Conservation (phyloP, 2,797 vertebrate genomes). For the Darevskia nairensis region DNA sequence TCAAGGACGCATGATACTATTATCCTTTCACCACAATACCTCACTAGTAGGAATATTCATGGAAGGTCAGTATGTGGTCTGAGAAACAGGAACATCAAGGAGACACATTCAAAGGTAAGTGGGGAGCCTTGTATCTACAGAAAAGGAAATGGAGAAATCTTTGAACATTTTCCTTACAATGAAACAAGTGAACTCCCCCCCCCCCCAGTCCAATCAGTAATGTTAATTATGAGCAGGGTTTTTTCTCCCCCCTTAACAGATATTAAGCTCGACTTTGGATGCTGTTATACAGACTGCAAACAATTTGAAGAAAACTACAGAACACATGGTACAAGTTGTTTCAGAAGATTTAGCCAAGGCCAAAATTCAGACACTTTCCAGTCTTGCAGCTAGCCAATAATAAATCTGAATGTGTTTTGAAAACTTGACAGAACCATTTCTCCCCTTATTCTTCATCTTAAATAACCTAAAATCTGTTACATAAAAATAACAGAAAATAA, state of each 20-base stretch:
- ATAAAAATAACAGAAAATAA: background rate
- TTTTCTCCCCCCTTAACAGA: conserved; percentile 74
- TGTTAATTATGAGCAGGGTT: background rate
- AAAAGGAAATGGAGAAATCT: background rate
- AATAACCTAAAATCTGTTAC: background rate
- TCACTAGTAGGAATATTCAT: conserved; percentile 45
- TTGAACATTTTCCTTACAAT: background rate
- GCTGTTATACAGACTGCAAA: conserved; percentile 86
- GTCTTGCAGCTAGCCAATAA: conserved; percentile 43
- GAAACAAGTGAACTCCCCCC: background rate
- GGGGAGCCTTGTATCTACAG: background rate
- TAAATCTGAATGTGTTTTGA: conserved; percentile 20
- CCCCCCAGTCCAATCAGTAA: too few species aligned
- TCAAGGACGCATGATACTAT: conserved; percentile 38
- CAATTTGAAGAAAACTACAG: conserved; percentile 88
- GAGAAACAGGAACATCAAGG: conserved; percentile 21
- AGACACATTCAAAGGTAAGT: conserved; percentile 69
- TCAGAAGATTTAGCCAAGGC: conserved; percentile 85
- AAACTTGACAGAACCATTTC: background rate
- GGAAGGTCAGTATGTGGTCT: conserved; percentile 52
- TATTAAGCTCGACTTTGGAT: conserved; percentile 86
- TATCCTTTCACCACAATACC: conserved; percentile 31
- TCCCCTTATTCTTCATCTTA: background rate
- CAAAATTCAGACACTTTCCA: conserved; percentile 70
- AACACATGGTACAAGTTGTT: conserved; percentile 85